Evolutionary conservation across 2,888 invertebrate genomes (phyloP), one percentile per base, ranked within the genome.

Genomic region (Osmoderma eremita): DNA sequence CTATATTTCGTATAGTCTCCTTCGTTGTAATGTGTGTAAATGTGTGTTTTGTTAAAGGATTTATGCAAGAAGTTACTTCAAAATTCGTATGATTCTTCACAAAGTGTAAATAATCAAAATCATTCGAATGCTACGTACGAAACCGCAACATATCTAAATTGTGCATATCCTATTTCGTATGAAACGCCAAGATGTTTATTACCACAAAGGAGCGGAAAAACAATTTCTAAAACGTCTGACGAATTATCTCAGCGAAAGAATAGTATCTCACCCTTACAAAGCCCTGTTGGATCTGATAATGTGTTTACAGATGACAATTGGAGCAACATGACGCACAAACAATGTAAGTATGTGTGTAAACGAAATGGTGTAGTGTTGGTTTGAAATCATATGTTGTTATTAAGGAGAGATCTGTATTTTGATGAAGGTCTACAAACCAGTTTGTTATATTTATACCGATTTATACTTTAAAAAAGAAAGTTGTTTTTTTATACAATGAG

Each of bases 261-360:
- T 24, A 74, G 71, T 38, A 42, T 63, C 15, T 85, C 87, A 4
- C 86, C 87, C 17, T 81, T 86, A 63, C 86, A 86, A 50, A 90
- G 89, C 68, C 88, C 88, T n/a, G 89, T 89, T 0, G 80, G 89
- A 77, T 86, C 85, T 0, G 87, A 88, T 73, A 89, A 88, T 75
- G 88, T 90, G 3, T 89, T 90, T 71, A 89, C 89, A 5, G 90
- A 90, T 74, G 90, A 90, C 70, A 89, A 90, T 75, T 89, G 87
- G 86, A 80, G 85, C 72, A 86, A 87, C 18, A 79, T 85, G 65
- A 83, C 86, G 1, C 71, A 81, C 42, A 81, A 79, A 70, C 70
- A 69, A 69, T 74, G 78, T 77, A 75, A 70, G 67, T 62, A 45
- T 65, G 15, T 41, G 17, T 1, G 41, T 2, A 5, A n/a, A n/a